Base-by-base conservation (phyloP, 2,797 vertebrate species). In the Rhinoraja longicauda region DNA sequence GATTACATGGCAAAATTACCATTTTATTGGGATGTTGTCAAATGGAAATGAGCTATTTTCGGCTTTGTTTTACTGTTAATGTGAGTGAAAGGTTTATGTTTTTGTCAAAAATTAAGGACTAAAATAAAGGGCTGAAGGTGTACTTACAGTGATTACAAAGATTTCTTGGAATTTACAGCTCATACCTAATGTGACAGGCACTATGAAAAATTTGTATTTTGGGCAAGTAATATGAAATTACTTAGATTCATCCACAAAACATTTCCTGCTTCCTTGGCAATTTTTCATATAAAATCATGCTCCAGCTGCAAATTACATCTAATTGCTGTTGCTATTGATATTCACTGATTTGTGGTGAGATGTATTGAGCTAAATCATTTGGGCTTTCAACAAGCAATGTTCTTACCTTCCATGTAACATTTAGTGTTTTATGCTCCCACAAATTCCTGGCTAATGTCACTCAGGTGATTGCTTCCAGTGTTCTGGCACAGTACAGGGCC, bases 111-210 rank as follows among this genome's bases (percentile, higher is more conserved):
- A 62, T 86, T 64, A 86, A 86, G 64, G 59, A 64, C 59, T n/a
- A 67, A 88, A 64, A 15, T 64, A 64, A 64, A 32, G 81, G 0
- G 57, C 53, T 13, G 26, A 57, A 29, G 53, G 26, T 82, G 79
- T 0, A 82, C 26, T 59, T 15, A 59, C 26, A 29, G 26, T 59
- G 59, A 32, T 88, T 67, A 59, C 29, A 62, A 59, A 15, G 5
- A 88, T 67, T 7, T 62, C n/a, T 64, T 88, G 9, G 29, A 88
- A 64, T 88, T 88, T 88, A 88, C 59, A 88, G 84, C 84, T 88
- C 36, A 32, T 32, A 19, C n/a, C 88, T 88, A 64, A 84, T n/a
- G 26, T 86, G 82, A 62, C 82, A 62, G 1, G 12, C 29, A 62
- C 26, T 59, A 53, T 86, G 62, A 67, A 17, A 88, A 88, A 64